Conservation (phyloP, 2,113 vertebrate species). For the Sula dactylatra region DNA sequence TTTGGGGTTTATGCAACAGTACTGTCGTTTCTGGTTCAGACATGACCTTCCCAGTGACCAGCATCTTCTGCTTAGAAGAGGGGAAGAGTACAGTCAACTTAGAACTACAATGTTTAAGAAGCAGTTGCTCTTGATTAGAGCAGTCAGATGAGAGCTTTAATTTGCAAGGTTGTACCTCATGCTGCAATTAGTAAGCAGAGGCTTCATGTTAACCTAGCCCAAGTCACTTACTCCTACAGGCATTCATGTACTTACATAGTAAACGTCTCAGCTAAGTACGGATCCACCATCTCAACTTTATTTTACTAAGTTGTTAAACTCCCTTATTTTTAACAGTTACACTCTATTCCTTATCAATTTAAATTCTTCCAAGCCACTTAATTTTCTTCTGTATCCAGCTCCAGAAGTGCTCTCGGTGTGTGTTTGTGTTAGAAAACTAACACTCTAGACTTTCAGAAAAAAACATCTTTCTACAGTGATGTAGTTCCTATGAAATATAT, state of each 20-base stretch:
- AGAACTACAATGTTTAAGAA: background rate
- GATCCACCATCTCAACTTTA: background rate
- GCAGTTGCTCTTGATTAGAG: background rate
- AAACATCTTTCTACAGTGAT: background rate
- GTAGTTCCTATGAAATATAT: background rate
- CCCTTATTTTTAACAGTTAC: background rate
- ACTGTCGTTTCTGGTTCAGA: background rate
- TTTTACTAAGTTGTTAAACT: background rate
- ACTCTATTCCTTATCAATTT: background rate
- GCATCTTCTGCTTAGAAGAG: background rate
- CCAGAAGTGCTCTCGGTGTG: background rate
- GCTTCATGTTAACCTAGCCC: background rate
- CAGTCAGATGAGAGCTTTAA: background rate
- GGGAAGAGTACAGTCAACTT: background rate
- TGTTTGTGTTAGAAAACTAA: conserved; percentile 19
- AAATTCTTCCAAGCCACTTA: background rate
- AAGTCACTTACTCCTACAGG: background rate
- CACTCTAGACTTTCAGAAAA: background rate
- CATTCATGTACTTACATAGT: background rate
- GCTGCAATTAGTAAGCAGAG: background rate
- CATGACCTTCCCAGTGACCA: background rate
- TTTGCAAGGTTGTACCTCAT: background rate
- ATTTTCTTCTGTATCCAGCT: background rate
- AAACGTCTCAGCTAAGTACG: background rate
- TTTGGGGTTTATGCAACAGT: background rate